Percentiles rank a stretch among this genome's conserved stretches.
Conservation (phyloP, 1,140 invertebrate species). For the Sweltsa coloradensis region DNA sequence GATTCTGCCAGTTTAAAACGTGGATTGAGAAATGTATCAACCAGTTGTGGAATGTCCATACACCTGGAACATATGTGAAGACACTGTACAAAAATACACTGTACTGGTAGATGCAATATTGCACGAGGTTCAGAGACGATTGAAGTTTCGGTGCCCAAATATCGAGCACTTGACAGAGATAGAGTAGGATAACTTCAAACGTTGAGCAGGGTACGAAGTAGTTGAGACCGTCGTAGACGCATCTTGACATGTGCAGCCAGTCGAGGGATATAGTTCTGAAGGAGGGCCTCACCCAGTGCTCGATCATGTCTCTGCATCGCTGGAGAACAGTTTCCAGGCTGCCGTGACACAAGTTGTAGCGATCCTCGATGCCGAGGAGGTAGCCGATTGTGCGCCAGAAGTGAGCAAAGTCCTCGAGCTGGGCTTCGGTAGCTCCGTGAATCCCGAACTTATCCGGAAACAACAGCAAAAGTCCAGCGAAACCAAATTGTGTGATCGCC, state of each 20-base stretch:
- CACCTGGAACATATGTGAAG: conserved; percentile 11
- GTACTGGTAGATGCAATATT: conserved; percentile 17
- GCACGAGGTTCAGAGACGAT: conserved; percentile 19
- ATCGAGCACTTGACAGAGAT: conserved; percentile 24
- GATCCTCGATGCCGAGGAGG: conserved; percentile 33
- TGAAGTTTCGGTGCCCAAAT: conserved; percentile 24
- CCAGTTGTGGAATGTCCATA: conserved; percentile 15
- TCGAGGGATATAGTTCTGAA: conserved; percentile 25
- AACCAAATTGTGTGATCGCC: conserved; percentile 12
- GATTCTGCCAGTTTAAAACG: too few relatives aligned
- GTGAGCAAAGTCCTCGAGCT: conserved; percentile 33
- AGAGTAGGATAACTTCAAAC: conserved; percentile 24
- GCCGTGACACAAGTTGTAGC: conserved; percentile 42
- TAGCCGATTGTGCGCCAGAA: conserved; percentile 36
- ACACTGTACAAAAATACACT: conserved; percentile 17
- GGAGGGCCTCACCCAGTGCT: conserved; percentile 28
- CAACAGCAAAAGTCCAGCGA: conserved; percentile 6
- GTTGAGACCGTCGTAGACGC: conserved; percentile 24
- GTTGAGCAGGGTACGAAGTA: conserved; percentile 23
- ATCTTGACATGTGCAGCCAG: conserved; percentile 34
- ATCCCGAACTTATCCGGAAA: conserved; percentile 29
- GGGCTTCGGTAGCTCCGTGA: conserved; percentile 15
- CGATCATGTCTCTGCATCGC: conserved; percentile 29
- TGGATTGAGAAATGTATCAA: too few relatives aligned
- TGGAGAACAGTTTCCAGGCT: conserved; percentile 28